Percentiles rank a stretch among this genome's conserved stretches.
Conservation (phyloP, 2,888 invertebrate genomes). For the Drosophila mulleri region DNA sequence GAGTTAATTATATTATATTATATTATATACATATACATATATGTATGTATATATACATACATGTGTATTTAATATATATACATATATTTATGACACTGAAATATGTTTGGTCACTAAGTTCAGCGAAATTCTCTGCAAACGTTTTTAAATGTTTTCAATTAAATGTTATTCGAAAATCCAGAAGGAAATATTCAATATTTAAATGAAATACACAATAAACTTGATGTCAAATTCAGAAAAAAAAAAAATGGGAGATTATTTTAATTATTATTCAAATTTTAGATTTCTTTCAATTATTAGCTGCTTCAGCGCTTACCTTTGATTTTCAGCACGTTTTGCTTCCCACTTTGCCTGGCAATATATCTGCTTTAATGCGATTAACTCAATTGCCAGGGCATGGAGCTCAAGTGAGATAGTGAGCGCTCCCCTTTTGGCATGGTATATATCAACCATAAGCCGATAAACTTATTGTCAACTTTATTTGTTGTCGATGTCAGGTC, state of each 20-base stretch:
- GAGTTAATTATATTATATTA: conserved; percentile 16
- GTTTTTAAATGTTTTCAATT: conserved; percentile 76
- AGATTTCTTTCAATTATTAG: conserved; percentile 5
- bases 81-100: conserved; percentile 14
- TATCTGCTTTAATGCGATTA: conserved; percentile 66
- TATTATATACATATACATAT: neutral
- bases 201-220: conserved; percentile 63
- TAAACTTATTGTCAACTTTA: conserved; percentile 55
- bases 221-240: conserved; percentile 65
- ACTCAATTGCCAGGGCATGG: conserved; percentile 53
- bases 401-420: conserved; percentile 6
- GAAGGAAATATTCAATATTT: conserved; percentile 58
- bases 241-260: neutral
- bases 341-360: neutral
- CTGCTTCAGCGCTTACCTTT: neutral
- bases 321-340: neutral
- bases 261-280: neutral
- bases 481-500: conserved; percentile 42
- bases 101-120: conserved; percentile 43
- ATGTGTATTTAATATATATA: conserved; percentile 18
- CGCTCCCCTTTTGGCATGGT: neutral
- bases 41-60: conserved; percentile 13
- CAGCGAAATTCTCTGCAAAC: conserved; percentile 40
- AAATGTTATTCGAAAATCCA: conserved; percentile 58
- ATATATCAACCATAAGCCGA: conserved; percentile 53